Percentiles rank a stretch among this genome's conserved stretches.
Conservation (phyloP, 2,797 vertebrate species). For the Microhierax caerulescens region DNA sequence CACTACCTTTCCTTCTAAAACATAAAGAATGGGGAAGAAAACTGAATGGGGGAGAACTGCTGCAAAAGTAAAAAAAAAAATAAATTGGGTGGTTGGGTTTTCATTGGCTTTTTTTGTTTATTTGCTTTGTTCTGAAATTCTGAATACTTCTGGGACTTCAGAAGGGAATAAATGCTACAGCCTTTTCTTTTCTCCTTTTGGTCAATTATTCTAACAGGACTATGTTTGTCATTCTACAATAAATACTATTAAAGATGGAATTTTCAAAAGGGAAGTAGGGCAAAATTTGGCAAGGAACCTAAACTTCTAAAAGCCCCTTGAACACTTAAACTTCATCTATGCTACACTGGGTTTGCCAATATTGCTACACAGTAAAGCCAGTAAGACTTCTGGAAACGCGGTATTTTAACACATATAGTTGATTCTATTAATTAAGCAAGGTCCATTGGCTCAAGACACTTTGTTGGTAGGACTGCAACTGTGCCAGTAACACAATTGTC, state of each 20-base stretch:
- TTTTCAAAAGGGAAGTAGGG: background rate
- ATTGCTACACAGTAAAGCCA: background rate
- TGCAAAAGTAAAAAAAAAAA: background rate
- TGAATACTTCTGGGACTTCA: background rate
- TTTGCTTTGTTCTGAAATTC: background rate
- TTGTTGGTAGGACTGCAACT: background rate
- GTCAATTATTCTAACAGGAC: background rate
- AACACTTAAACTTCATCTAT: background rate
- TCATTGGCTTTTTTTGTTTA: background rate
- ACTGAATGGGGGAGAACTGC: background rate
- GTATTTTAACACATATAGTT: background rate
- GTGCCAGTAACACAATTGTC: background rate
- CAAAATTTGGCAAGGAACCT: background rate
- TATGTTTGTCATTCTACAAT: background rate
- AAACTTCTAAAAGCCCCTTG: background rate
- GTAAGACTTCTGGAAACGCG: background rate
- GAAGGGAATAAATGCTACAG: background rate
- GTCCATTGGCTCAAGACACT: background rate
- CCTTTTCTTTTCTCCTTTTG: background rate
- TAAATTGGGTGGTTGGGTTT: fast-evolving
- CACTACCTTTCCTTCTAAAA: background rate
- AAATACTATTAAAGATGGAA: background rate
- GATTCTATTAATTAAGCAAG: background rate
- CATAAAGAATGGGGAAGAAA: background rate
- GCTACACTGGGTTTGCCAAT: background rate